Evolutionary conservation across 30 jellyfish, hydroid and myxozoan species (phyloP), one percentile per base, ranked within the genome.

Genomic region (Clytia hemisphaerica): DNA sequence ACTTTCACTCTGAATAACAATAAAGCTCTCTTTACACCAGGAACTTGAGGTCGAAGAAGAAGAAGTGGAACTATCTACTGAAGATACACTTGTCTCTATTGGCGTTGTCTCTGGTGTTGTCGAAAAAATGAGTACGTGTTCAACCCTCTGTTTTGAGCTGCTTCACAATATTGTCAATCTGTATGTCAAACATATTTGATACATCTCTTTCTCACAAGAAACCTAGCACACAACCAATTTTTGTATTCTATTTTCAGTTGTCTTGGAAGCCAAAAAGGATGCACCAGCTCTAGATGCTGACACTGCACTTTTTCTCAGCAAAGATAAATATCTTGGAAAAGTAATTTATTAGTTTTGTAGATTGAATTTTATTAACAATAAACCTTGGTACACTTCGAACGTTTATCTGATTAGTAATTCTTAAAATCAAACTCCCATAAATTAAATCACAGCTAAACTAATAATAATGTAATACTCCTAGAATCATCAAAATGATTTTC

Each of bases 221-320:
- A 26, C 66, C 12, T 7, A 51, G 12, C 31, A 51, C 12, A 26
- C 31, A 14, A 7, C 32, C 6, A 6, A 18, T 37, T 12, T 21
- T n/a, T 34, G 35, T 19, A 7, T 70, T 0, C 36, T 58, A 18
- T 64, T 22, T 48, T 3, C 50, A 85, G 95, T 85, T 40, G 90
- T 85, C 3, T 58, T 85, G 25, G 85, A 85, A 53, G 90, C 85
- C 4, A n/a, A 12, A n/a, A 60, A 45, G 21, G 79, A 61, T 27
- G 53, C 80, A 6, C 91, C 93, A 21, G 93, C 93, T n/a, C 60
- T 85, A 58, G 93, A 77, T 62, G 81, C 80, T 5, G 95, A 73
- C 36, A 85, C 93, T 4, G 78, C 78, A 1, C 32, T 71, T 15
- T 72, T 77, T 38, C 85, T 77, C 68, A 51, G 33, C 29, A 48